A percentile compares a stretch with the other conserved stretches of the same genome.
Evolutionary conservation across 2,888 invertebrate species (phyloP).

Genomic region (Melanchra persicariae): DNA sequence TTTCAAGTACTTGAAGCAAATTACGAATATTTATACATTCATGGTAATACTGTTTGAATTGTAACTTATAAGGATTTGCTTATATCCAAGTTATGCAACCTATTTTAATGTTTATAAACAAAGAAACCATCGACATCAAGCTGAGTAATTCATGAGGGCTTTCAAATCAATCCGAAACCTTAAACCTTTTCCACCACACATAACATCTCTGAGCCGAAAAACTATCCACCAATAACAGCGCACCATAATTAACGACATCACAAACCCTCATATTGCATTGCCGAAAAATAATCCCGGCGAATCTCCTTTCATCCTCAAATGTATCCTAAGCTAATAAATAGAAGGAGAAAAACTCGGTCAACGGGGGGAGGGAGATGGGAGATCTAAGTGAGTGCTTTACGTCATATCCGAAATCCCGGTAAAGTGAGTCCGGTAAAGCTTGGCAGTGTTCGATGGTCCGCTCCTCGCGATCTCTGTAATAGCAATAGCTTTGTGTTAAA

Average conservation of each 20-base stretch:
- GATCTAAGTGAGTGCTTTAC: conserved; percentile 89
- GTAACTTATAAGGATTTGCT: background rate
- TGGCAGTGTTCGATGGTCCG: conserved; percentile 88
- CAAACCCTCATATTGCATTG: conserved; percentile 81
- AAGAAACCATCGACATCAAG: too few species aligned
- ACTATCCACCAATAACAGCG: conserved; percentile 61
- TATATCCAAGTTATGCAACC: background rate
- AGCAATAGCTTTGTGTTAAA: conserved; percentile 91
- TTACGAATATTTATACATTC: background rate
- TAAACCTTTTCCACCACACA: background rate
- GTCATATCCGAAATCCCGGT: conserved; percentile 91
- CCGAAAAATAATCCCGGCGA: conserved; percentile 79
- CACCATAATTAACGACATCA: conserved; percentile 75
- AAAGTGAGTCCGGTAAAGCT: conserved; percentile 89
- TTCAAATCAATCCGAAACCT: background rate
- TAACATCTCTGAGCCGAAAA: conserved; percentile 21
- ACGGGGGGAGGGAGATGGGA: conserved; percentile 76
- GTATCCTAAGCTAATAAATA: conserved; percentile 88
- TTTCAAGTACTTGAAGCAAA: background rate
- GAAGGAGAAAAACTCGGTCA: conserved; percentile 88
- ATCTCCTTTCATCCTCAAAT: conserved; percentile 82
- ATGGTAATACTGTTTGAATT: background rate
- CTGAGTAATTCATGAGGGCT: too few species aligned
- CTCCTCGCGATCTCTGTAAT: conserved; percentile 88
- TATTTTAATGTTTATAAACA: too few species aligned